These are phyloP conservation scores for Urechis unicinctus DNA, from an alignment of 2,888 invertebrate species.

Conservation along the genomic window DNA sequence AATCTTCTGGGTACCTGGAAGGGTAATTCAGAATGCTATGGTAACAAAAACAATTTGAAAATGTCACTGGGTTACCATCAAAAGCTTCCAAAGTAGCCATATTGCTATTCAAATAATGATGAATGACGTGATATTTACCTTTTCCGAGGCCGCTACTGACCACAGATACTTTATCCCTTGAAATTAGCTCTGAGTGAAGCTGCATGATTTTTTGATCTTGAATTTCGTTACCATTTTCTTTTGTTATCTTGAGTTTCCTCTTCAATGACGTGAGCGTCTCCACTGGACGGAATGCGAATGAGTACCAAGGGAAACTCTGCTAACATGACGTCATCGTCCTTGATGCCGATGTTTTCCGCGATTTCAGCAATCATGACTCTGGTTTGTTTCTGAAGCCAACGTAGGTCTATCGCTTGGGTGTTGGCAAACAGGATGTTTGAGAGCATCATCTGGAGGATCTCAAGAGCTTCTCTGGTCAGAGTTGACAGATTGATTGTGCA, in stretches of 20 bases:
- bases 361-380: background rate
- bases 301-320: conserved; percentile 3
- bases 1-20: conserved; percentile 12
- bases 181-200: too few species aligned
- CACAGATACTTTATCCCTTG: too few species aligned
- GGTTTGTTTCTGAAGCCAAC: conserved; percentile 11
- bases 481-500: conserved; percentile 31
- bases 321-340: background rate
- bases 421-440: conserved; percentile 18
- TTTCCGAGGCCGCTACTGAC: too few species aligned
- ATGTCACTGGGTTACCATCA: too few species aligned
- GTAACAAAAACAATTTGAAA: background rate
- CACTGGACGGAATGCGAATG: conserved; percentile 12
- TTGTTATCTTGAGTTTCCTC: background rate
- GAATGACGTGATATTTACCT: conserved; percentile 1
- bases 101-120: too few species aligned
- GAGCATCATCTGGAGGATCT: conserved; percentile 27
- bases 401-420: conserved; percentile 23
- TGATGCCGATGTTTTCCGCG: background rate
- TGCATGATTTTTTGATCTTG: background rate
- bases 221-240: background rate
- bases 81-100: too few species aligned
- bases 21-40: background rate
- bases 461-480: conserved; percentile 17
- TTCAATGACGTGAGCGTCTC: background rate